Percentiles rank a stretch among this genome's conserved stretches.
Evolutionary conservation across 2,797 vertebrate species (phyloP).

Genomic region (Pteronotus mesoamericanus): DNA sequence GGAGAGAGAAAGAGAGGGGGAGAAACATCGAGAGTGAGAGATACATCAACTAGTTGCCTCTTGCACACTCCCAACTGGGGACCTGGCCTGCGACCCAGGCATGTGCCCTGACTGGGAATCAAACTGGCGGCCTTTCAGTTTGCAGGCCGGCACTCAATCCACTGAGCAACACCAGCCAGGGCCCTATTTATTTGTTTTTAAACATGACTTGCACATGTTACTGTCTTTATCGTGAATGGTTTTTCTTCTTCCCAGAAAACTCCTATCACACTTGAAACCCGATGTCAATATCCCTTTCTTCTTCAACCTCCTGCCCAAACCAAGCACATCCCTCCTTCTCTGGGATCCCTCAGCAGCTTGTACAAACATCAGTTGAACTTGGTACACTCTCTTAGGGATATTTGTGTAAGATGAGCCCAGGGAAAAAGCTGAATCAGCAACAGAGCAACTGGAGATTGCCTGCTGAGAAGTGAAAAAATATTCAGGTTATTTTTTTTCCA

Average conservation of each 20-base stretch:
- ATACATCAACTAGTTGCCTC: too few species aligned
- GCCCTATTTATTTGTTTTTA: neutral
- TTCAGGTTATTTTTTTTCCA: neutral
- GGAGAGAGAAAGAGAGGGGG: too few species aligned
- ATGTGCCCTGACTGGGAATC: too few species aligned
- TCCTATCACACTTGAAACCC: neutral
- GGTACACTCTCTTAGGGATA: neutral
- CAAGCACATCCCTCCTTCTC: neutral
- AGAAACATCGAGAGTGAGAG: too few species aligned
- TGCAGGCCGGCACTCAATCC: too few species aligned
- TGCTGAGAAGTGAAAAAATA: neutral
- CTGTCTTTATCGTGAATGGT: neutral
- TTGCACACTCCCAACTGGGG: too few species aligned
- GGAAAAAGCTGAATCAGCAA: neutral
- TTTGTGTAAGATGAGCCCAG: neutral
- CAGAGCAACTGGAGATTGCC: neutral
- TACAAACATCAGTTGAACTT: neutral
- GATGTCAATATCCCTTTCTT: neutral
- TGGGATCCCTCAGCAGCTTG: neutral
- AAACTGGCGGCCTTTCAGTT: too few species aligned
- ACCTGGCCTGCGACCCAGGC: too few species aligned
- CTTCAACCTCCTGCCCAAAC: neutral
- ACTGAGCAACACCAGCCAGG: too few species aligned
- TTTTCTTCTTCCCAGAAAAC: slow-evolving; percentile 10
- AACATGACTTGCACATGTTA: neutral